Evolutionary conservation across 2,888 invertebrate species (phyloP).

Genomic region (Andrena bicolor): DNA sequence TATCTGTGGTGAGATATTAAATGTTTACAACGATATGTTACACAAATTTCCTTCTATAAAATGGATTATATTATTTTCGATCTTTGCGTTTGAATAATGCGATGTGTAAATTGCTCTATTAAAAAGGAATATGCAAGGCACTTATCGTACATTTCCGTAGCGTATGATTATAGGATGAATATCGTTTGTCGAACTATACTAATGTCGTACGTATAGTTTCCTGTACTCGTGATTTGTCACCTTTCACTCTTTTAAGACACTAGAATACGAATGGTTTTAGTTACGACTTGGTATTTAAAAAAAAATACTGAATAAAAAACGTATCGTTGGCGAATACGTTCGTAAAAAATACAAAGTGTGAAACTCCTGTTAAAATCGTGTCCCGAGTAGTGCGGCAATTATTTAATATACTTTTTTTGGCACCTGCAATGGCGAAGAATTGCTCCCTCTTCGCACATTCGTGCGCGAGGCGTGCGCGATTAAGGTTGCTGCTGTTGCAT

Average conservation of each 20-base stretch:
- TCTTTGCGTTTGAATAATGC: constrained; percentile 42
- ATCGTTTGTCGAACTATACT: constrained; percentile 43
- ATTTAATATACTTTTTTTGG: constrained; percentile 72
- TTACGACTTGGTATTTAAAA: constrained; percentile 21
- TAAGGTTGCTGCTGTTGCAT: constrained; percentile 89
- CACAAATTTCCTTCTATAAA: constrained; percentile 61
- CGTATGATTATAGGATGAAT: constrained; percentile 32
- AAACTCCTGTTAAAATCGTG: constrained; percentile 23
- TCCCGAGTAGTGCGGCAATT: constrained; percentile 26
- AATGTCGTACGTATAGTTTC: constrained; percentile 18
- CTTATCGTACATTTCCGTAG: constrained; percentile 60
- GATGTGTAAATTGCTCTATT: constrained; percentile 47
- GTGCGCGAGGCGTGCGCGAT: constrained; percentile 45
- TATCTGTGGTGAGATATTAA: constrained; percentile 51
- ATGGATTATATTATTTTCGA: constrained; percentile 46
- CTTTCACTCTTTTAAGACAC: constrained; percentile 27
- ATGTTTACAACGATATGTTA: constrained; percentile 49
- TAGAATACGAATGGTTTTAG: constrained; percentile 22
- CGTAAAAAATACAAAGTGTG: constrained; percentile 36
- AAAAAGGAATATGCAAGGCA: constrained; percentile 71
- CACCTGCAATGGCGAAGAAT: constrained; percentile 76
- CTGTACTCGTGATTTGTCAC: constrained; percentile 18
- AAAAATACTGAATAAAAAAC: constrained; percentile 47
- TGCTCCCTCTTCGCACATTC: constrained; percentile 34
- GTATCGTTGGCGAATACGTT: constrained; percentile 42